phyloP scores from a whole-genome alignment of 2,797 vertebrate species.

The Enteromius anoplus region DNA sequence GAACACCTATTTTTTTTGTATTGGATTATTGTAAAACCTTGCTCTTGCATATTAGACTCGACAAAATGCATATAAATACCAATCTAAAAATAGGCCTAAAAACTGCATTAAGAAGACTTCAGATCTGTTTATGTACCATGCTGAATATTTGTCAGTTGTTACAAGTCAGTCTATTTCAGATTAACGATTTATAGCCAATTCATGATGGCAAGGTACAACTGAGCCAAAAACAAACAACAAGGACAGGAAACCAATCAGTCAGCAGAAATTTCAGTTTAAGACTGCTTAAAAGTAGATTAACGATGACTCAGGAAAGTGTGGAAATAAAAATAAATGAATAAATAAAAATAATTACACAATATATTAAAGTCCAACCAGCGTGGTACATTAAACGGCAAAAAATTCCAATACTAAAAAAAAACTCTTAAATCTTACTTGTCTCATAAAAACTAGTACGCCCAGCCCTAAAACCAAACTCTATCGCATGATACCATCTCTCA shows the following conservation, averaged over 20 bases:
- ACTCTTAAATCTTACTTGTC: not conserved
- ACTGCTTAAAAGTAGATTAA: constrained; percentile 3
- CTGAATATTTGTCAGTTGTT: not conserved
- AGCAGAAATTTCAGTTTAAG: not conserved
- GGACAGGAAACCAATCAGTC: constrained; percentile 3
- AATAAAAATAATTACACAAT: too few species aligned
- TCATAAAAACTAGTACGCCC: constrained; percentile 7
- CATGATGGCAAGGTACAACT: not conserved
- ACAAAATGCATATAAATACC: not conserved
- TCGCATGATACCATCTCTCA: constrained; percentile 28
- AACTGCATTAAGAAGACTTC: not conserved
- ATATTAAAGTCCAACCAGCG: not conserved
- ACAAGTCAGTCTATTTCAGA: not conserved
- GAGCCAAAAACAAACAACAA: constrained; percentile 23
- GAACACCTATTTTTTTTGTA: not conserved
- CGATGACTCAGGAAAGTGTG: not conserved
- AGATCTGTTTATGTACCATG: not conserved
- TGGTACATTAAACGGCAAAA: not conserved
- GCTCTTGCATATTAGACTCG: not conserved
- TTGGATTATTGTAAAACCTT: not conserved
- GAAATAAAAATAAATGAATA: too few species aligned
- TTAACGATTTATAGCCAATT: constrained; percentile 14
- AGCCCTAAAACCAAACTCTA: constrained; percentile 23
- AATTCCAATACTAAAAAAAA: not conserved
- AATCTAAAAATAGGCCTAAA: not conserved